Evolutionary conservation across 2,888 invertebrate genomes (phyloP), one percentile per base, ranked within the genome.

Genomic region (Leptothorax acervorum): DNA sequence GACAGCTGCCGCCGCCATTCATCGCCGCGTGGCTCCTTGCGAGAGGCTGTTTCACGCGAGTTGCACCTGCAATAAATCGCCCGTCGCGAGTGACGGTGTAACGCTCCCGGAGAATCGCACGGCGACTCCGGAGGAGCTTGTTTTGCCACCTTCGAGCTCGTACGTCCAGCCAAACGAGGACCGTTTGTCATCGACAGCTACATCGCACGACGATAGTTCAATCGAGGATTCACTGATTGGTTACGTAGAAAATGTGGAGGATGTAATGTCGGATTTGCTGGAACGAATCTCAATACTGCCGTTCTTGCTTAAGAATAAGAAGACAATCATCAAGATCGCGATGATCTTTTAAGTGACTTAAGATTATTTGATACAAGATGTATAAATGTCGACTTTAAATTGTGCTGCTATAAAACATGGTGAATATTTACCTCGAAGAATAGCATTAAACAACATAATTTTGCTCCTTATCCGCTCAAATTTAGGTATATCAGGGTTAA

Each of bases 1-100:
- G 42, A 70, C 70, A 70, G 60, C 70, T 60, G 79, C 57, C 42
- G 66, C 18, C 55, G 11, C 35, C 53, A 70, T 79, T 79, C 79
- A 79, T 57, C 60, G 70, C 23, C 5, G 65, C 35, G 35, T 35
- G 6, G 57, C 23, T 79, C 60, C 70, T 39, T 35, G 70, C 79
- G 57, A 79, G 70, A 70, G 35, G 60, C 70, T 5, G 70, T 48
- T 60, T 81, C 79, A 39, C 60, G 60, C 71, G 48, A 60, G 28
- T 48, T 71, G 48, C 35, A 23, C 45, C 35, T 45, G 71, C 71
- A 11, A 60, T 60, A 60, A 81, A 71, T 81, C 35, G 53, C 48
- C 39, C 60, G 8, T 60, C 60, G 60, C 79, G 79, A 55, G 28
- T 3, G 42, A 57, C 60, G 48, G 6, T 6, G 48, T 71, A 57